A percentile compares a stretch with the other conserved stretches of the same genome.
These are phyloP conservation scores for Micrastur ruficollis DNA, from an alignment of 2,797 vertebrate species.

Conservation along the genomic window DNA sequence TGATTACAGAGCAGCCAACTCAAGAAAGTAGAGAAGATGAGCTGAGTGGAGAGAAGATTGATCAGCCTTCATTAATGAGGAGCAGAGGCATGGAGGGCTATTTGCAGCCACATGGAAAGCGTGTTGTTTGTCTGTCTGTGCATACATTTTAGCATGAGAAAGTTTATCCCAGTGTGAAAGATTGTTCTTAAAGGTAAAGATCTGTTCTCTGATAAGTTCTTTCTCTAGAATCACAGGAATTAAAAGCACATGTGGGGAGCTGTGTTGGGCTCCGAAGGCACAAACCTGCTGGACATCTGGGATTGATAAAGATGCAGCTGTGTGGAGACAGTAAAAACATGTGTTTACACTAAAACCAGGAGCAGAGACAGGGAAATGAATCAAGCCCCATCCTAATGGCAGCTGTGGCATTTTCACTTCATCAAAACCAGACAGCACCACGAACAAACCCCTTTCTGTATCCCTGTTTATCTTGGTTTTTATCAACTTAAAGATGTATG, in stretches of 20 bases:
- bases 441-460: conserved; percentile 60
- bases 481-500: conserved; percentile 61
- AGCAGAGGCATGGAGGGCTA: not conserved
- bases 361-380: conserved; percentile 80
- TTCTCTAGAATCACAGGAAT: conserved; percentile 55
- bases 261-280: conserved; percentile 42
- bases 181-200: conserved; percentile 46
- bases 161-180: conserved; percentile 38
- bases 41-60: not conserved
- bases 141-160: conserved; percentile 33
- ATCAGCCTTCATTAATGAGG: not conserved
- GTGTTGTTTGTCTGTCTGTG: not conserved
- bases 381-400: conserved; percentile 77
- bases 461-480: conserved; percentile 58
- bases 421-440: conserved; percentile 66
- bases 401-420: conserved; percentile 80
- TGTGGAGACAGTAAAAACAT: conserved; percentile 78
- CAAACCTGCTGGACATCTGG: conserved; percentile 83
- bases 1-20: not conserved
- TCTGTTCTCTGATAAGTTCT: conserved; percentile 43
- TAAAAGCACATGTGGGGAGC: conserved; percentile 69
- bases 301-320: conserved; percentile 83
- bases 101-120: conserved; percentile 5
- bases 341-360: conserved; percentile 78
- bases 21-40: not conserved